phyloP scores from a whole-genome alignment of 2,888 invertebrate species.

The Syrphus vitripennis region DNA sequence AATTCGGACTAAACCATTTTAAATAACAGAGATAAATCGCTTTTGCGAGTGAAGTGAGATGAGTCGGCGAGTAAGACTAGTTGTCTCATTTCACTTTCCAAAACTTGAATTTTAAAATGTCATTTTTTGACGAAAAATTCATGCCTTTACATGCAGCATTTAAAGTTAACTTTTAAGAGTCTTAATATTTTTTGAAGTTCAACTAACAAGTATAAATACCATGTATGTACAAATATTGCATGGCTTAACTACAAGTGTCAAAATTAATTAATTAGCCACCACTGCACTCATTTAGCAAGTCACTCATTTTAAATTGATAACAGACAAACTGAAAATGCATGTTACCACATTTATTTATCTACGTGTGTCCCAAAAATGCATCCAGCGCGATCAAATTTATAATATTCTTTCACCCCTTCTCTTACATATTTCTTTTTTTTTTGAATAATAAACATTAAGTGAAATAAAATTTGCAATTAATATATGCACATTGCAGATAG shows the following conservation, averaged over 20 bases:
- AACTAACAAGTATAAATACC: background rate
- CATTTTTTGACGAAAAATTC: too few relatives aligned
- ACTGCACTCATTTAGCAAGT: background rate
- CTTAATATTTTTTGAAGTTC: background rate
- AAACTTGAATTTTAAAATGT: too few relatives aligned
- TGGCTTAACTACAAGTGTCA: background rate
- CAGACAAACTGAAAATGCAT: background rate
- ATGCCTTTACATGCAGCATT: too few relatives aligned
- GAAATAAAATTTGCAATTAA: conserved; percentile 49
- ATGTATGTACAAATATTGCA: too few relatives aligned
- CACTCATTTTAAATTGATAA: background rate
- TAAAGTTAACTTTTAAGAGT: too few relatives aligned
- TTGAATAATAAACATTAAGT: background rate
- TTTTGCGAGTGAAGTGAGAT: too few relatives aligned
- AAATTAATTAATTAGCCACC: conserved; percentile 1
- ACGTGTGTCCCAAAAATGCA: background rate
- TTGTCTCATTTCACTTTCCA: too few relatives aligned
- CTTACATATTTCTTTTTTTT: background rate
- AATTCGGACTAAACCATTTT: too few relatives aligned
- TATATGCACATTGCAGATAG: conserved; percentile 61
- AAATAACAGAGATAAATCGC: too few relatives aligned
- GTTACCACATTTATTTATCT: background rate
- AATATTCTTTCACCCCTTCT: conserved; percentile 9
- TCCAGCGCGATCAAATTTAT: conserved; percentile 21
- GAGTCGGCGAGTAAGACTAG: too few relatives aligned